Evolutionary conservation across 2,888 invertebrate species (phyloP), one percentile per base, ranked within the genome.

Genomic region (Flabesymbios commensalis): DNA sequence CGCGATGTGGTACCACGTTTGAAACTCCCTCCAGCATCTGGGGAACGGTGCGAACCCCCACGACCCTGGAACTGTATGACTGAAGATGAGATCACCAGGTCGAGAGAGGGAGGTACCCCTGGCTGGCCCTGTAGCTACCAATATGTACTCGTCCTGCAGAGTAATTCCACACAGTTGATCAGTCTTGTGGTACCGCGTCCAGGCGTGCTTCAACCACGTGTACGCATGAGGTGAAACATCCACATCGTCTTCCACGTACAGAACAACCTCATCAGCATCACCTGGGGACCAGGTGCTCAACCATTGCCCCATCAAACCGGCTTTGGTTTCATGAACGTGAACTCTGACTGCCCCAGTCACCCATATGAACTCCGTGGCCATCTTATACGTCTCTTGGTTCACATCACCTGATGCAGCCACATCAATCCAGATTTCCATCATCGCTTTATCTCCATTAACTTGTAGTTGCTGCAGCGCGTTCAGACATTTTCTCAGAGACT

Each of bases 391-490:
- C 29, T 57, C 54, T 14, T 53, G 29, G 56, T 63, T 24, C 4
- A 63, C 45, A 33, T 29, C 24, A 5, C 57, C 57, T 3, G 52
- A 26, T 14, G 22, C 48, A 24, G 41, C 52, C n/a, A 43, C 10
- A 36, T 65, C 65, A 17, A 65, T 36, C 65, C 65, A 65, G 53
- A 66, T 61, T 42, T 66, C 66, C 26, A 66, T n/a, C 4, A 51
- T 41, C 2, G 24, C 61, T 24, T 19, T 41, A 33, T 59, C 57
- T 32, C 60, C 57, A 22, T 60, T 58, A 17, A 51, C 10, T n/a
- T 49, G 26, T 26, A 63, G 17, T 4, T 41, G 39, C 5, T 60
- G 29, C 24, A 65, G 47, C 5, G 33, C 31, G 7, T 24, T 14
- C 22, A 65, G 57, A 17, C 60, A 47, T 28, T 51, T 47, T 19